Conservation (phyloP, 1,140 invertebrate genomes). For the Phymastichus coffea region DNA sequence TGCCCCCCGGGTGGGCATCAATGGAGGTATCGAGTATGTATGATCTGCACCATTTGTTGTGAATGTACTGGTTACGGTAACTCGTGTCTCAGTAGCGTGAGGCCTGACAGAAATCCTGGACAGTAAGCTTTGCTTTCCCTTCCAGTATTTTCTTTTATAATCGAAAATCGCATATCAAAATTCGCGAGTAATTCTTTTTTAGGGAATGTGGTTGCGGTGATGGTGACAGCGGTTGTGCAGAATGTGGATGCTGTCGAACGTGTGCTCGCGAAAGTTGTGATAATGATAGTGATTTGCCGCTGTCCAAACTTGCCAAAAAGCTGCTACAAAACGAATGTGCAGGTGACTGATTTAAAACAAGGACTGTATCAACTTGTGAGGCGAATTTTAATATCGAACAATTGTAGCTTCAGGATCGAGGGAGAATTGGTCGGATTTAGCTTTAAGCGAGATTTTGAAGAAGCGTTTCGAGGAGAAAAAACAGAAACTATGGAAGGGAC, state of each 20-base stretch:
- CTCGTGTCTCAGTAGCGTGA: conserved; percentile 76
- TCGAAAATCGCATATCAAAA: conserved; percentile 5
- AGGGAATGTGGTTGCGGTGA: conserved; percentile 94
- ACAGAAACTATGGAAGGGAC: conserved; percentile 56
- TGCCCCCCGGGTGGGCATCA: conserved; percentile 71
- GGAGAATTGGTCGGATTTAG: background rate
- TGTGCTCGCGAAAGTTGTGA: conserved; percentile 76
- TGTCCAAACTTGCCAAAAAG: conserved; percentile 57
- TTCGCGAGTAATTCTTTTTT: conserved; percentile 19
- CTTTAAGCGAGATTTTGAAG: conserved; percentile 61
- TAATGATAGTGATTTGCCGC: conserved; percentile 50
- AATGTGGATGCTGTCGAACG: conserved; percentile 87
- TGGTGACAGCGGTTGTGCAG: conserved; percentile 89
- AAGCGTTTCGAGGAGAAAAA: conserved; percentile 61
- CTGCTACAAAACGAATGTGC: no score
- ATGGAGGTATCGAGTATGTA: conserved; percentile 82
- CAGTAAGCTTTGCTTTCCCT: conserved; percentile 67
- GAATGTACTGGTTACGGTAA: conserved; percentile 92
- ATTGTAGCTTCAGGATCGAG: background rate
- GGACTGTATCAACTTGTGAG: no score
- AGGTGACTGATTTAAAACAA: no score
- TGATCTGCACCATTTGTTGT: conserved; percentile 88
- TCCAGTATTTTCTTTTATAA: no score
- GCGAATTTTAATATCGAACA: background rate
- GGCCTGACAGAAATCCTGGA: conserved; percentile 80